phyloP scores from a whole-genome alignment of 1,140 invertebrate species.

The Dryas iulia region DNA sequence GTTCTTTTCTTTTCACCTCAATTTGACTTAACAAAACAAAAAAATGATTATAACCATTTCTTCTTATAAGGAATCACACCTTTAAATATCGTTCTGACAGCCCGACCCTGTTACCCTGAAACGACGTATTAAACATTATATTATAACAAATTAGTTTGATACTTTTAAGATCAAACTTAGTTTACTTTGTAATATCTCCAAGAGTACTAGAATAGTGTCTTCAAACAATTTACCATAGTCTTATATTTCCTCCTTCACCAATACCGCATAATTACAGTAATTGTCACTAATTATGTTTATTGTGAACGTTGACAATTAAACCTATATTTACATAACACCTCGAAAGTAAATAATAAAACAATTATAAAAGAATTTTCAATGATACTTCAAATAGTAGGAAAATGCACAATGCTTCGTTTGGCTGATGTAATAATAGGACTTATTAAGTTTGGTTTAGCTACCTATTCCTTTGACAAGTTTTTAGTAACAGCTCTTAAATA shows the following conservation, averaged over 20 bases:
- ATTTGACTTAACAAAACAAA: too few relatives aligned
- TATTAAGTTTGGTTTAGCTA: not conserved
- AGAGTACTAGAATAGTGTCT: not conserved
- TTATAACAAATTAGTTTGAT: too few relatives aligned
- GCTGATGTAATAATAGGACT: not conserved
- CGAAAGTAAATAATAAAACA: conserved; percentile 8
- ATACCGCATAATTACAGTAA: conserved; percentile 24
- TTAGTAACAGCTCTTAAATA: too few relatives aligned
- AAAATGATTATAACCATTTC: too few relatives aligned
- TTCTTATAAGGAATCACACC: too few relatives aligned
- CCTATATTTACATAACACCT: conserved; percentile 19
- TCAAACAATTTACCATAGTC: not conserved
- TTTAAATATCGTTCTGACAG: too few relatives aligned
- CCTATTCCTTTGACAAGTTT: not conserved
- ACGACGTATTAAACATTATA: too few relatives aligned
- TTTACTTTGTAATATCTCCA: not conserved
- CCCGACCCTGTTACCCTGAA: too few relatives aligned
- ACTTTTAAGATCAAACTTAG: not conserved
- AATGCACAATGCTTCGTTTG: not conserved
- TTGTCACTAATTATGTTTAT: conserved; percentile 20
- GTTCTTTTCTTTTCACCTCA: too few relatives aligned
- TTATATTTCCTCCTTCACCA: conserved; percentile 46
- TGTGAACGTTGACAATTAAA: conserved; percentile 15
- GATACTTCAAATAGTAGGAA: not conserved
- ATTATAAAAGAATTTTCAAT: conserved; percentile 9